Conservation (phyloP, 2,797 vertebrate species). For the Phylloscopus collybita region DNA sequence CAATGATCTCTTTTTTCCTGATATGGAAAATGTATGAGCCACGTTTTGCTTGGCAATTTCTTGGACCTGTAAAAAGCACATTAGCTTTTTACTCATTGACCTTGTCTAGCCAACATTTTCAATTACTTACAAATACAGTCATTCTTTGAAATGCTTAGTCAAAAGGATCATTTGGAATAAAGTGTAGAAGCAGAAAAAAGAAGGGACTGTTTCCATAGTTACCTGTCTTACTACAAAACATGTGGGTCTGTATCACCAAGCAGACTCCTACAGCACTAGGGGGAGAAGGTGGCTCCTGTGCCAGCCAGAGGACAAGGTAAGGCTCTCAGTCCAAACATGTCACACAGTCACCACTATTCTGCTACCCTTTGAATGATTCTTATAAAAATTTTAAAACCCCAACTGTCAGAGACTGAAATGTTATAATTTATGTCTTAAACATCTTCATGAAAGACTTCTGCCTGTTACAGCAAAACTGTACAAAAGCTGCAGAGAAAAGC, state of each 20-base stretch:
- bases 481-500: neutral
- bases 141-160: neutral
- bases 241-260: neutral
- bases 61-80: constrained; percentile 84
- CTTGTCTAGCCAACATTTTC: neutral
- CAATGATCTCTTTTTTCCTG: constrained; percentile 89
- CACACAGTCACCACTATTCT: neutral
- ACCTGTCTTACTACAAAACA: neutral
- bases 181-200: neutral
- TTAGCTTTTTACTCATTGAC: neutral
- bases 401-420: neutral
- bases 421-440: neutral
- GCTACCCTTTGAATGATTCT: neutral
- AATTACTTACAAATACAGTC: neutral
- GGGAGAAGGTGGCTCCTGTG: neutral
- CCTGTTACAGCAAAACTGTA: neutral
- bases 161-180: neutral
- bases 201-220: neutral
- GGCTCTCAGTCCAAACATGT: neutral
- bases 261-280: neutral
- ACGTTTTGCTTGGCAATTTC: constrained; percentile 88
- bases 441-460: neutral
- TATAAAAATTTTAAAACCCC: neutral
- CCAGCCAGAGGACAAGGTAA: neutral
- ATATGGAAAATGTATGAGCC: constrained; percentile 87